phyloP scores from a whole-genome alignment of 2,797 vertebrate species.

The Labroides dimidiatus region DNA sequence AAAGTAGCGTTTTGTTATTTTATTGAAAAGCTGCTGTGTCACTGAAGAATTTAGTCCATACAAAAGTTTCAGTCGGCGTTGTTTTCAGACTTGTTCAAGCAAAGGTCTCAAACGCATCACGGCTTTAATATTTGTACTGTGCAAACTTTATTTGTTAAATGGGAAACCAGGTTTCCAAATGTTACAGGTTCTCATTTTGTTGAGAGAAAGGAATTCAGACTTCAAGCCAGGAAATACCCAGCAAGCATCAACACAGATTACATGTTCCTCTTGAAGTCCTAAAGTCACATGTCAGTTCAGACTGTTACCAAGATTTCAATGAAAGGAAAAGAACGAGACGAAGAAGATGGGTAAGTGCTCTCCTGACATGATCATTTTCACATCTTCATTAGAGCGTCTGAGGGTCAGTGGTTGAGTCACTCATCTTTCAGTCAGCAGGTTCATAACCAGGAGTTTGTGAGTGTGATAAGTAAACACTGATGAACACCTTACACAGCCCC shows the following conservation, averaged over 20 bases:
- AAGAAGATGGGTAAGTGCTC: too few relatives aligned
- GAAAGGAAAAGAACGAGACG: too few relatives aligned
- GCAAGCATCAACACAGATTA: not conserved
- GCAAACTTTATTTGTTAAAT: not conserved
- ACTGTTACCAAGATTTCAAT: not conserved
- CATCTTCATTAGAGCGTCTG: too few relatives aligned
- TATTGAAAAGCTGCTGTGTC: constrained; percentile 3
- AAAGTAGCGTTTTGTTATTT: not conserved
- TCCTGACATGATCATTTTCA: too few relatives aligned
- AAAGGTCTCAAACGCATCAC: not conserved
- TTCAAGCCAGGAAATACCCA: not conserved
- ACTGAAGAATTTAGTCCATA: constrained; percentile 28
- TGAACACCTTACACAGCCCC: too few relatives aligned
- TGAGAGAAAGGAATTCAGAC: not conserved
- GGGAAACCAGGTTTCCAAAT: not conserved
- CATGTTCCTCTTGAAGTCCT: too few relatives aligned
- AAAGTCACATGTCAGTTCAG: too few relatives aligned
- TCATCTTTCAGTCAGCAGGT: too few relatives aligned
- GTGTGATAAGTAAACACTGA: too few relatives aligned
- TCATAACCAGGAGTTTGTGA: too few relatives aligned
- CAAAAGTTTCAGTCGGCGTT: not conserved
- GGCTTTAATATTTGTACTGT: not conserved
- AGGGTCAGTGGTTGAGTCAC: too few relatives aligned
- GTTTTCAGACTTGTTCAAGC: constrained; percentile 36
- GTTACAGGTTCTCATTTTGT: not conserved